phyloP scores from a whole-genome alignment of 2,888 invertebrate species.

The Folsomia manolachei region DNA sequence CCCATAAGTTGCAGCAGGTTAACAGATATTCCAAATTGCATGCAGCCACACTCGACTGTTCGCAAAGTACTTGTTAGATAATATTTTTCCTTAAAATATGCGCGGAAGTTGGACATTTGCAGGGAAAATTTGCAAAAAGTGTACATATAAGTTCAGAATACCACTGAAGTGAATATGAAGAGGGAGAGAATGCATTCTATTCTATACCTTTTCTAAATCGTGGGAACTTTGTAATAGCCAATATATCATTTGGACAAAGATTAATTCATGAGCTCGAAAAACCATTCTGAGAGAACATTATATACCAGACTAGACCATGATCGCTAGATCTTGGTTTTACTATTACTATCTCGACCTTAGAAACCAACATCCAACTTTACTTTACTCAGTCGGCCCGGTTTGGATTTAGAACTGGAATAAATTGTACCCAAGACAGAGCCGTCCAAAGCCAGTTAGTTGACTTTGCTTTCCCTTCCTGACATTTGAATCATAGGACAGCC shows the following conservation, averaged over 20 bases:
- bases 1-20: neutral
- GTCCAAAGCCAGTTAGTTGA: neutral
- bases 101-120: neutral
- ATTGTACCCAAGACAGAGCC: neutral
- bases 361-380: neutral
- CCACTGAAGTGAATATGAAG: neutral
- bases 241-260: constrained; percentile 14
- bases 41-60: no score
- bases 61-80: neutral
- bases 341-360: neutral
- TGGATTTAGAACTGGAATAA: neutral
- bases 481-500: neutral
- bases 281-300: neutral
- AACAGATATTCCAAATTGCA: no score
- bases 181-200: neutral
- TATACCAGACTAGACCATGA: no score
- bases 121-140: neutral
- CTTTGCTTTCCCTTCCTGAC: neutral
- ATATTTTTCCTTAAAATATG: neutral
- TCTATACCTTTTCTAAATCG: neutral
- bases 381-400: neutral
- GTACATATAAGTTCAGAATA: neutral
- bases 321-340: neutral
- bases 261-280: constrained; percentile 12
- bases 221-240: constrained; percentile 14